Conservation (phyloP, 1,140 invertebrate genomes). For the Apolygus lucorum region DNA sequence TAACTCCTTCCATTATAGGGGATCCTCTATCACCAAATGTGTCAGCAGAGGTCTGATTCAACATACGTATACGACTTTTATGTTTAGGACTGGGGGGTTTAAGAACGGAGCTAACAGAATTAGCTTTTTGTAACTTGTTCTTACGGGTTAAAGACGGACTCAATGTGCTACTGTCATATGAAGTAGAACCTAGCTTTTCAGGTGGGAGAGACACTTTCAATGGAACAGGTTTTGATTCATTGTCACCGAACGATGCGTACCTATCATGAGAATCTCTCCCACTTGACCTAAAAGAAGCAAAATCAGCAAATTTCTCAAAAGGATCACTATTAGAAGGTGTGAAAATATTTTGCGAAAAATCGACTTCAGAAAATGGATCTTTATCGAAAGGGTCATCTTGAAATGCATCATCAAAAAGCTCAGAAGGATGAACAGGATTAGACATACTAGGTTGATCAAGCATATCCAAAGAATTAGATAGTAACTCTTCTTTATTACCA, state of each 20-base stretch:
- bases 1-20: slow-evolving; percentile 31
- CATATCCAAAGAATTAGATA: not conserved
- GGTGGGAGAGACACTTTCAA: slow-evolving; percentile 57
- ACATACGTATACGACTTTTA: slow-evolving; percentile 33
- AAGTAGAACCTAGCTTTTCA: slow-evolving; percentile 41
- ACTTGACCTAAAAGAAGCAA: slow-evolving; percentile 32
- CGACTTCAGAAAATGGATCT: slow-evolving; percentile 51
- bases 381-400: slow-evolving; percentile 59
- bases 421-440: not conserved
- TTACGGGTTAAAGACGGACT: slow-evolving; percentile 32
- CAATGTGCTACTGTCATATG: slow-evolving; percentile 24
- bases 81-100: slow-evolving; percentile 42
- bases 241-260: not conserved
- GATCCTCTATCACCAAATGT: slow-evolving; percentile 29
- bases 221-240: slow-evolving; percentile 44
- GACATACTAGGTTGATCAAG: not conserved
- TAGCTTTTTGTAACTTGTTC: slow-evolving; percentile 31
- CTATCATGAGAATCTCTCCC: slow-evolving; percentile 8
- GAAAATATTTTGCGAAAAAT: slow-evolving; percentile 37
- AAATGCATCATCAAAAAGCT: slow-evolving; percentile 49
- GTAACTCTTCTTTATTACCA: slow-evolving; percentile 2
- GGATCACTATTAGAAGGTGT: slow-evolving; percentile 45
- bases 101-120: slow-evolving; percentile 31
- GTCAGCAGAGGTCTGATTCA: slow-evolving; percentile 33
- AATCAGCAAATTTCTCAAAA: slow-evolving; percentile 47